Base-by-base conservation (phyloP, 2,888 invertebrate genomes). In the Nomada fucata region DNA sequence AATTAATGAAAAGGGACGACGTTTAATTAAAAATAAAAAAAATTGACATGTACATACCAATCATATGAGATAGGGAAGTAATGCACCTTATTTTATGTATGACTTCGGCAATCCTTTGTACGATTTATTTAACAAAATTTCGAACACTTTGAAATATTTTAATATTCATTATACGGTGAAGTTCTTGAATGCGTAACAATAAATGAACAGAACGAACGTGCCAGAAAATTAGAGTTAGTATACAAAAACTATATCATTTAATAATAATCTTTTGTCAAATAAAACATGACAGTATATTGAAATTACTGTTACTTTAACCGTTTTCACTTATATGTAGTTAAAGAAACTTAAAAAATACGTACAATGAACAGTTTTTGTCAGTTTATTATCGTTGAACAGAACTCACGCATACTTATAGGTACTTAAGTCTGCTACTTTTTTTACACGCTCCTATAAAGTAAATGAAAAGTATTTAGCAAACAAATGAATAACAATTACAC, bases 391-490 rank as follows among this genome's bases (percentile, higher is more conserved):
- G 18, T 20, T 53, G n/a, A 1, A 20, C 18, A 10, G 53, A 10
- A 59, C 59, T 23, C 29, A 23, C 0, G 11, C 18, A 50, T 50
- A 5, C 23, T 5, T 13, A 57, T 9, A 55, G n/a, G 3, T 13
- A 5, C 44, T n/a, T 23, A 63, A 74, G 0, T 52, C n/a, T 36
- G 53, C 18, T 15, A 79, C 18, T 11, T 75, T 61, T 0, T 20
- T 1, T 29, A 70, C 59, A 26, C 79, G 57, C 15, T 11, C 13
- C 82, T 82, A 59, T 9, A 82, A 74, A 65, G 9, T 23, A 47
- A 61, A 70, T 67, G 55, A 65, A 55, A 69, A 36, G 1, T 26
- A n/a, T 76, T 53, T 59, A 36, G 23, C 13, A 23, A 57, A 57
- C 3, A 26, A 26, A 23, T 11, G 13, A 57, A 57, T 57, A 23